These are phyloP conservation scores for Drosophila carrolli DNA, from an alignment of 1,140 invertebrate genomes.

Conservation along the genomic window DNA sequence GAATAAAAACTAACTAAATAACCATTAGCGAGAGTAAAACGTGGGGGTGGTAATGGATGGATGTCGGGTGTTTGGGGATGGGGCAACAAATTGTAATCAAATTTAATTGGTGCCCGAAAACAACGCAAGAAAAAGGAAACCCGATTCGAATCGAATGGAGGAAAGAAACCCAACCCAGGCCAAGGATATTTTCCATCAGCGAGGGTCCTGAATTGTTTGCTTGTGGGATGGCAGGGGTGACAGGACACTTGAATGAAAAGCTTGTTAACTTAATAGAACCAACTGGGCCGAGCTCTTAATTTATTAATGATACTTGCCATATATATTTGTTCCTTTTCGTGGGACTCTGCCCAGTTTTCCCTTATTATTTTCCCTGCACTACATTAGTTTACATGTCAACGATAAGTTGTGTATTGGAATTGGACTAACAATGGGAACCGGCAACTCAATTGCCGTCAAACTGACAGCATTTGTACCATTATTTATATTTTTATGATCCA, in stretches of 20 bases:
- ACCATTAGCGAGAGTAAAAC: constrained; percentile 47
- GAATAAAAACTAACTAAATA: constrained; percentile 55
- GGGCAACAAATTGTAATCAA: constrained; percentile 75
- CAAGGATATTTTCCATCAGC: constrained; percentile 14
- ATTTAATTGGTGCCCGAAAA: constrained; percentile 69
- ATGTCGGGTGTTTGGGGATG: constrained; percentile 2
- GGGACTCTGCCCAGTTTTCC: not conserved
- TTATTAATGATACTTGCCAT: constrained; percentile 67
- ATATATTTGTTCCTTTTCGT: constrained; percentile 6
- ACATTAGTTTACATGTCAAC: constrained; percentile 61
- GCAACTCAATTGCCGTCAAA: not conserved
- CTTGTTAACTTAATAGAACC: constrained; percentile 77
- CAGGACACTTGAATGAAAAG: constrained; percentile 72
- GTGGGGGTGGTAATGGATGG: constrained; percentile 19
- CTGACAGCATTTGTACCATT: constrained; percentile 16
- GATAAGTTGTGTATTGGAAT: constrained; percentile 38
- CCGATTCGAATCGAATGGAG: constrained; percentile 17
- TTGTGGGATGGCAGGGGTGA: not conserved
- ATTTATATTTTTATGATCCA: constrained; percentile 9
- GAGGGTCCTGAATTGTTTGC: constrained; percentile 19
- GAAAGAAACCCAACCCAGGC: constrained; percentile 13
- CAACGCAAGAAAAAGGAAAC: constrained; percentile 5
- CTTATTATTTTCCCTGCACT: not conserved
- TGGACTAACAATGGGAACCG: not conserved
- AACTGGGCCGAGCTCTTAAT: constrained; percentile 53